These are phyloP conservation scores for Drosophila aff. DNA, from an alignment of 1,140 invertebrate genomes.

Conservation along the genomic window DNA sequence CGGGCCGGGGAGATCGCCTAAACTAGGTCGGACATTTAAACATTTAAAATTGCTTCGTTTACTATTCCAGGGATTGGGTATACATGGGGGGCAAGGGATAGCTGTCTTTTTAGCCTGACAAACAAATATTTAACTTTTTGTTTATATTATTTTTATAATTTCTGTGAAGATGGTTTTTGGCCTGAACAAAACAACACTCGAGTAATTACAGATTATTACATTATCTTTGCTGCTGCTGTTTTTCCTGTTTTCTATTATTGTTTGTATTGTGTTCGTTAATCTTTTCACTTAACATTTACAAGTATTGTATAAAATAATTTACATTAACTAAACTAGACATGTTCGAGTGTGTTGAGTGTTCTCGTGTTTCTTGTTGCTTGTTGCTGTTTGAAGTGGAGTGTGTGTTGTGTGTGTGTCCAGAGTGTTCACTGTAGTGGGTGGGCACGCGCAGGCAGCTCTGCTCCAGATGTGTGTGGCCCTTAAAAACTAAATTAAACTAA, in stretches of 20 bases:
- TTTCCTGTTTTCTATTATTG: conserved; percentile 30
- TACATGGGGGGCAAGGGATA: neutral
- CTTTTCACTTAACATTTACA: conserved; percentile 66
- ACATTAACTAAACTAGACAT: conserved; percentile 78
- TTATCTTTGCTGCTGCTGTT: conserved; percentile 33
- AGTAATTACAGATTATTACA: conserved; percentile 65
- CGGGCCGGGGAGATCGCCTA: conserved; percentile 62
- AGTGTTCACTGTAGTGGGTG: conserved; percentile 32
- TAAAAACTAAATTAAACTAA: conserved; percentile 79
- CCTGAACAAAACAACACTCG: conserved; percentile 76
- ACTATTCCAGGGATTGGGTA: conserved; percentile 1
- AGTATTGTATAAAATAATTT: conserved; percentile 81
- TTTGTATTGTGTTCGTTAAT: conserved; percentile 50
- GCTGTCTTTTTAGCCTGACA: conserved; percentile 46
- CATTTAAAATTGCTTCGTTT: conserved; percentile 62
- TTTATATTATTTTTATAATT: neutral
- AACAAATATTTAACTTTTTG: conserved; percentile 19
- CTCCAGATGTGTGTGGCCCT: conserved; percentile 61
- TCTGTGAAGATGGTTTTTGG: conserved; percentile 55
- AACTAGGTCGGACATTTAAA: conserved; percentile 62
- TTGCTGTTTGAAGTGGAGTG: conserved; percentile 9
- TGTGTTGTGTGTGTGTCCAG: conserved; percentile 16
- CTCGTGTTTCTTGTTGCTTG: conserved; percentile 14
- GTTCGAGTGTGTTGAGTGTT: conserved; percentile 41
- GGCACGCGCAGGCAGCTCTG: conserved; percentile 52